phyloP scores from a whole-genome alignment of 2,797 vertebrate genomes.

The Trichosurus vulpecula region DNA sequence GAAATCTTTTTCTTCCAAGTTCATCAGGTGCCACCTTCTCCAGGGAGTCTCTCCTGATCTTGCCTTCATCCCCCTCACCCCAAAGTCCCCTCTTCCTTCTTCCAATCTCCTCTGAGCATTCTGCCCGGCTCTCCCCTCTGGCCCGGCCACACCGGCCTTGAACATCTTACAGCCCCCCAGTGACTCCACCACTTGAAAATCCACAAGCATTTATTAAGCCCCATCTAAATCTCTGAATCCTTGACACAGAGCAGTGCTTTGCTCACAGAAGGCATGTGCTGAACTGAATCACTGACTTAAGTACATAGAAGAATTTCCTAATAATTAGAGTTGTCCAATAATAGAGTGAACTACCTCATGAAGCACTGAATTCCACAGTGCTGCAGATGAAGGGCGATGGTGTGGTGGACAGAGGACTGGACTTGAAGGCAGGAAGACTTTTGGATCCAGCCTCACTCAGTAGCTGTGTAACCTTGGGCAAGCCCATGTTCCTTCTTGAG shows the following conservation, averaged over 20 bases:
- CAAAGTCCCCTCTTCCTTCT: neutral
- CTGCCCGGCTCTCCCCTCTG: neutral
- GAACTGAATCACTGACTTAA: neutral
- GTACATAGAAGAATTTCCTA: neutral
- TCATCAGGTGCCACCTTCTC: neutral
- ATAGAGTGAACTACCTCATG: neutral
- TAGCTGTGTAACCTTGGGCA: neutral
- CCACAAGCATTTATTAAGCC: neutral
- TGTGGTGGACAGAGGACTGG: neutral
- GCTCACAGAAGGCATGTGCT: neutral
- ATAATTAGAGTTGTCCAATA: neutral
- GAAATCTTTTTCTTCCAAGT: neutral
- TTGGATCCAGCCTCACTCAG: neutral
- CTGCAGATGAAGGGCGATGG: neutral
- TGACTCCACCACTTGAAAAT: neutral
- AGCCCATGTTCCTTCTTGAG: neutral
- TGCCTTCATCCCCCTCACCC: neutral
- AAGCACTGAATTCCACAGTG: neutral
- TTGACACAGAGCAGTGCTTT: neutral
- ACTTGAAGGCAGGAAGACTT: neutral
- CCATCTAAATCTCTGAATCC: neutral
- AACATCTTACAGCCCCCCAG: no score
- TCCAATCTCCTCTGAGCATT: neutral
- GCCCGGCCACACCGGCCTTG: neutral
- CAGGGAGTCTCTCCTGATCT: neutral